Evolutionary conservation across 2,113 vertebrate species (phyloP).

Genomic region (Sakesphorus luctuosus): DNA sequence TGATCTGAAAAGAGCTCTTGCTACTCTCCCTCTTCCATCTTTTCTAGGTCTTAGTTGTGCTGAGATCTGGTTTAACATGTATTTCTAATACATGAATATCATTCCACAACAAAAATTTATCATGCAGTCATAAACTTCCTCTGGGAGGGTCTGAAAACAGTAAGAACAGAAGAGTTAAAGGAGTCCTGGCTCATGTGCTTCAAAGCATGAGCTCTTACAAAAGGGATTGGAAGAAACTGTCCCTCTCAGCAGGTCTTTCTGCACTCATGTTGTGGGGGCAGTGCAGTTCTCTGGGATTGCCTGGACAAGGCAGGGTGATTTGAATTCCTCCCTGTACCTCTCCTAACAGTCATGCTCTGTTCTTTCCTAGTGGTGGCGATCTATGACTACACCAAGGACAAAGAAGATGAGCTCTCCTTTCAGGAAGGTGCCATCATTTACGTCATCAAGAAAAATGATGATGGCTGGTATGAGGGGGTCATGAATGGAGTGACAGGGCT

Average conservation of each 20-base stretch:
- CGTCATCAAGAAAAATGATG: conserved; percentile 99
- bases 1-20: neutral
- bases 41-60: neutral
- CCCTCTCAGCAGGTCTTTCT: neutral
- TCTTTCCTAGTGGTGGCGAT: conserved; percentile 92
- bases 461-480: conserved; percentile 97
- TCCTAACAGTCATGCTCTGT: conserved; percentile 6
- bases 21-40: neutral
- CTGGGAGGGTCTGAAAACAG: neutral
- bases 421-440: conserved; percentile 99
- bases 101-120: neutral
- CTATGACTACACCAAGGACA: conserved; percentile 96
- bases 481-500: conserved; percentile 98
- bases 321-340: neutral
- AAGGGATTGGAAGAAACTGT: neutral
- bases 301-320: rapidly evolving
- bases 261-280: neutral
- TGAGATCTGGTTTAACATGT: neutral
- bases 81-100: neutral
- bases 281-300: neutral
- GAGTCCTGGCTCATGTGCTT: neutral
- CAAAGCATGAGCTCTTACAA: neutral
- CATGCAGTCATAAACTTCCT: neutral
- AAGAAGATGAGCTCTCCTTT: conserved; percentile 98
- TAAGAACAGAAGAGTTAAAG: neutral